These are phyloP conservation scores for Caiman crocodilus DNA, from an alignment of 2,797 vertebrate species.

Conservation along the genomic window DNA sequence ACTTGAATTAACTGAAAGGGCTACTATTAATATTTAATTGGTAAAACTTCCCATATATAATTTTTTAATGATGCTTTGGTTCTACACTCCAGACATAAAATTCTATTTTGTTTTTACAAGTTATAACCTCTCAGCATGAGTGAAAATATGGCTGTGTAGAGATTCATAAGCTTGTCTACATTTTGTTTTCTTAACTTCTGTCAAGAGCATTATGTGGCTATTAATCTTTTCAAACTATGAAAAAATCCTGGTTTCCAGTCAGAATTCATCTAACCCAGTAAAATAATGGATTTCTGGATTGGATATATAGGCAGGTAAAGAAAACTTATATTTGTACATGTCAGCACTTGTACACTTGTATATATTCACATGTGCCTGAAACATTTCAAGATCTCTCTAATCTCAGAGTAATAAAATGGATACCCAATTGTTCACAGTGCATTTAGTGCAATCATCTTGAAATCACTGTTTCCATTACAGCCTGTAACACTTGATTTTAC, in stretches of 20 bases:
- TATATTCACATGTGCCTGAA: neutral
- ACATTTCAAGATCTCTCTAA: neutral
- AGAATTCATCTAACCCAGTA: neutral
- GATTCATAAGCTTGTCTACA: neutral
- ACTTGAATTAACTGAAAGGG: constrained; percentile 24
- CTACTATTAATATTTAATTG: constrained; percentile 11
- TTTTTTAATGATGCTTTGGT: neutral
- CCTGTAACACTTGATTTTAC: neutral
- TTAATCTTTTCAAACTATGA: neutral
- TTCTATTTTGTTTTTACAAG: constrained; percentile 5
- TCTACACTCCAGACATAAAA: neutral
- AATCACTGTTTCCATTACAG: neutral
- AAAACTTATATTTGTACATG: neutral
- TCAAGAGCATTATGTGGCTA: neutral
- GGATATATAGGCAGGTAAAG: neutral
- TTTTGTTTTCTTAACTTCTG: constrained; percentile 20
- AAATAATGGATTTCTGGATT: neutral
- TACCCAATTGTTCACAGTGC: rapidly evolving
- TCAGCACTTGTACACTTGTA: neutral
- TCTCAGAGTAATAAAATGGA: neutral
- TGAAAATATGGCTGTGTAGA: neutral
- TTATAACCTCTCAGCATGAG: neutral
- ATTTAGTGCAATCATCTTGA: neutral
- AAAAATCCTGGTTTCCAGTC: neutral
- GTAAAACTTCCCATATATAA: neutral